Conservation (phyloP, 1,140 invertebrate species). For the Zophobas morio region DNA sequence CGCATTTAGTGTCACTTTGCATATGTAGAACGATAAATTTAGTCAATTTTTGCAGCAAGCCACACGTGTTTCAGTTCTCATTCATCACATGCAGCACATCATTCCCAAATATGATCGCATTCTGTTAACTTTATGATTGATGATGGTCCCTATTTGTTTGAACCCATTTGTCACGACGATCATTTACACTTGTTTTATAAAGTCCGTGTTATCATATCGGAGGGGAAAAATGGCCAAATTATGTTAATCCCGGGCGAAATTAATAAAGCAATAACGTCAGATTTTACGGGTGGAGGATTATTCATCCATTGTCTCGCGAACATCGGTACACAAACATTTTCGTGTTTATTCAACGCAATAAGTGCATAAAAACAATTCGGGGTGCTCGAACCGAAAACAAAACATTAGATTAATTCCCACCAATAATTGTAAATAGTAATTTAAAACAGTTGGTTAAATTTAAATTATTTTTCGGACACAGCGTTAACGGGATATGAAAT, state of each 20-base stretch:
- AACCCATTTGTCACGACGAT: slow-evolving; percentile 46
- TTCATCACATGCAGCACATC: slow-evolving; percentile 39
- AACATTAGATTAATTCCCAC: no score
- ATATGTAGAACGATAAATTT: not conserved
- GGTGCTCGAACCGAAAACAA: no score
- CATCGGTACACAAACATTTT: not conserved
- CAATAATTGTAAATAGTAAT: slow-evolving; percentile 57
- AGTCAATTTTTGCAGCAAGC: slow-evolving; percentile 15
- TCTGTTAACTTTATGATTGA: slow-evolving; percentile 42
- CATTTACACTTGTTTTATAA: slow-evolving; percentile 47
- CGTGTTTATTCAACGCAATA: not conserved
- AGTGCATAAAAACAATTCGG: no score
- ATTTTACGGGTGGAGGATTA: not conserved
- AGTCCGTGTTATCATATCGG: slow-evolving; percentile 17
- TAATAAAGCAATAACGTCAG: slow-evolving; percentile 7
- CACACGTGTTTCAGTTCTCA: slow-evolving; percentile 41
- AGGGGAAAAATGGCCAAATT: slow-evolving; percentile 1
- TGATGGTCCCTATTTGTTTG: slow-evolving; percentile 45
- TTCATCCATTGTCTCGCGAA: not conserved
- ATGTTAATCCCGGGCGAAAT: slow-evolving; percentile 12
- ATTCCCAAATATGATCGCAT: slow-evolving; percentile 37
- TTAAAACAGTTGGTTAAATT: slow-evolving; percentile 53
- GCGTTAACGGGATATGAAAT: slow-evolving; percentile 54
- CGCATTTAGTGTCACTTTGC: slow-evolving; percentile 6
- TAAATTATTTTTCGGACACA: slow-evolving; percentile 59